Base-by-base conservation (phyloP, 2,888 invertebrate species). In the Mythimna loreyi region DNA sequence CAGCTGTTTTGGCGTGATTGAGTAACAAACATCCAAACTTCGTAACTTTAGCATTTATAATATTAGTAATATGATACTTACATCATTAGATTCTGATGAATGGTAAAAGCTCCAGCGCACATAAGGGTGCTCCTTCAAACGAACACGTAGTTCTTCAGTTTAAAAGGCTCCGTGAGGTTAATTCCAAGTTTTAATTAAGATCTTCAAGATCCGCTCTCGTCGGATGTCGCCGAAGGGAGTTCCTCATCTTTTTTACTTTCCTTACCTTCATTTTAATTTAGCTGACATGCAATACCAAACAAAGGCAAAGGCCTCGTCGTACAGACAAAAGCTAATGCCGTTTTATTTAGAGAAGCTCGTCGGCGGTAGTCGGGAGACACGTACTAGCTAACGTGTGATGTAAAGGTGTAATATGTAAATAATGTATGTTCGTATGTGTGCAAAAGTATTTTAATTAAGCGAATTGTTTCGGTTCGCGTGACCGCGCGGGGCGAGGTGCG, bases 371-470 rank as follows among this genome's bases (percentile, higher is more conserved):
- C 56, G 45, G 53, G 33, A 55, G 25, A 33, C 16, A 36, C 40
- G 16, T 8, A 25, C 50, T 36, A 45, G 59, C 56, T 61, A 55
- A 52, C 49, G 58, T 58, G 69, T 57, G 67, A 74, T 69, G 64
- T 60, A 36, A 60, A 71, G 65, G 55, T 66, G 70, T 67, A 67
- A 71, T 80, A 73, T 73, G 61, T 80, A 62, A 67, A 71, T 69
- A 65, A 74, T 77, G 47, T 71, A 58, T 71, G 64, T 72, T 67
- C 30, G 30, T 55, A 64, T 71, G 66, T 60, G 61, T 60, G 72
- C 58, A 66, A 82, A 85, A 83, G 76, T 80, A 82, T 86, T 86
- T 84, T 84, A 86, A 85, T 86, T 79, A 85, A 78, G 63, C 52
- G 66, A 84, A 80, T 82, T 73, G 77, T 62, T n/a, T 71, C 23